Base-by-base conservation (phyloP, 1,140 invertebrate genomes). In the Leptopilina clavipes region DNA sequence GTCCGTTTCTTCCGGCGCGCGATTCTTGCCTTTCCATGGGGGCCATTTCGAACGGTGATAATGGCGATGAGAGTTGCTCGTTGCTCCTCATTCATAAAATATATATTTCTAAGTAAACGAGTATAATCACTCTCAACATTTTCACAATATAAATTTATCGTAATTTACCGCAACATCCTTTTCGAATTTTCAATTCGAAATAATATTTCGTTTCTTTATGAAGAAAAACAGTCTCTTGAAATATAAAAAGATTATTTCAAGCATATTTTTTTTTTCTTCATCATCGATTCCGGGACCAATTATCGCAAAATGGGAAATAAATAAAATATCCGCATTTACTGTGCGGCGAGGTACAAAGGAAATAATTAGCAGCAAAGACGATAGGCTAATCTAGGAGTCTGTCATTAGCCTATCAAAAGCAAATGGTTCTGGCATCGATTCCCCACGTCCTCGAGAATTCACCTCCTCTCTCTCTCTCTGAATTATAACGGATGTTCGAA, bases 381-480 rank as follows among this genome's bases (percentile, higher is more conserved):
- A 90, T 90, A 89, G 84, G 83, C 83, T 89, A 90, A 90, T 90
- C 89, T 89, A 88, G 84, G 86, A 84, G 88, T 88, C 87, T 87
- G 89, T 89, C 89, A 90, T 90, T 90, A 90, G 89, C 85, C 88
- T 90, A 90, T 90, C 89, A 87, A 89, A 85, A 81, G 83, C 76
- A 77, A 87, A 87, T 86, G 80, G 83, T 84, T 82, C 76, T 81
- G 78, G 73, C 80, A 80, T 81, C 78, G 79, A 79, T 59, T 45
- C 48, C 79, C 75, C 78, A 76, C 73, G 76, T 25, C 54, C 59
- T 43, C 56, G n/a, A n/a, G n/a, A n/a, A n/a, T n/a, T 45, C 12
- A 40, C 18, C 54, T 56, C 74, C 74, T 79, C 76, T n/a, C n/a
- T n/a, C n/a, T n/a, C n/a, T n/a, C n/a, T n/a, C n/a, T n/a, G 79